Percentiles rank a stretch among this genome's conserved stretches.
These are phyloP conservation scores for Lophius piscatorius DNA, from an alignment of 2,113 vertebrate species.

Conservation along the genomic window DNA sequence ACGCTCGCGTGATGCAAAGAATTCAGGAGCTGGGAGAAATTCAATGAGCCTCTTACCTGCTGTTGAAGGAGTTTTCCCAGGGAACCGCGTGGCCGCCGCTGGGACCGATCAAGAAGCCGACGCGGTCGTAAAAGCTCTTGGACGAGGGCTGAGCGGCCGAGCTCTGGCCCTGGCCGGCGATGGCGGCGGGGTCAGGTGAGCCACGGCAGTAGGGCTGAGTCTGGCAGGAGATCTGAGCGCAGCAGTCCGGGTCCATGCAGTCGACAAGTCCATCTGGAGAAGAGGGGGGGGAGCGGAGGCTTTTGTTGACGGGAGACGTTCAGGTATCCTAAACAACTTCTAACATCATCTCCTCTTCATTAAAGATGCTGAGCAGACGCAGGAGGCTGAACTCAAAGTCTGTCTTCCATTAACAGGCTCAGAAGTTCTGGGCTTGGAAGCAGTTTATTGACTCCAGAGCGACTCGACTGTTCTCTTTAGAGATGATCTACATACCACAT, in stretches of 20 bases:
- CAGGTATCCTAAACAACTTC: constrained; percentile 17
- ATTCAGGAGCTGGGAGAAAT: constrained; percentile 46
- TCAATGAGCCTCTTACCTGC: constrained; percentile 83
- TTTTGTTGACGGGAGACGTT: constrained; percentile 34
- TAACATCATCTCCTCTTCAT: constrained; percentile 26
- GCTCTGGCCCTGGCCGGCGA: constrained; percentile 84
- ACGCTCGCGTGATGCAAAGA: constrained; percentile 41
- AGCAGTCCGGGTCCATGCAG: constrained; percentile 99
- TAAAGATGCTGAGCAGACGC: constrained; percentile 30
- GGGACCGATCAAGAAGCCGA: constrained; percentile 90
- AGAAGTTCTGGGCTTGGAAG: constrained; percentile 20
- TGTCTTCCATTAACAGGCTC: constrained; percentile 17
- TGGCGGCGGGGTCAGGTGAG: constrained; percentile 88
- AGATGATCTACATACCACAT: constrained; percentile 55
- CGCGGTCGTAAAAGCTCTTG: constrained; percentile 90
- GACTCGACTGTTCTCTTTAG: constrained; percentile 36
- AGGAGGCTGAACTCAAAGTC: constrained; percentile 15
- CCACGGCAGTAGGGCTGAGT: constrained; percentile 92
- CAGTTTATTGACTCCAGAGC: constrained; percentile 1
- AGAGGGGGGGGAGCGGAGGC: constrained; percentile 37
- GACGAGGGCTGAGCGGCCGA: constrained; percentile 76
- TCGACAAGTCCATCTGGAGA: constrained; percentile 92
- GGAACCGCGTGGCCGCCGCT: constrained; percentile 92
- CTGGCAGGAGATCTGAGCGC: constrained; percentile 92
- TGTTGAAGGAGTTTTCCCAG: constrained; percentile 94